A percentile compares a stretch with the other conserved stretches of the same genome.
phyloP scores from a whole-genome alignment of 2,113 vertebrate genomes.

The Otus sunia region DNA sequence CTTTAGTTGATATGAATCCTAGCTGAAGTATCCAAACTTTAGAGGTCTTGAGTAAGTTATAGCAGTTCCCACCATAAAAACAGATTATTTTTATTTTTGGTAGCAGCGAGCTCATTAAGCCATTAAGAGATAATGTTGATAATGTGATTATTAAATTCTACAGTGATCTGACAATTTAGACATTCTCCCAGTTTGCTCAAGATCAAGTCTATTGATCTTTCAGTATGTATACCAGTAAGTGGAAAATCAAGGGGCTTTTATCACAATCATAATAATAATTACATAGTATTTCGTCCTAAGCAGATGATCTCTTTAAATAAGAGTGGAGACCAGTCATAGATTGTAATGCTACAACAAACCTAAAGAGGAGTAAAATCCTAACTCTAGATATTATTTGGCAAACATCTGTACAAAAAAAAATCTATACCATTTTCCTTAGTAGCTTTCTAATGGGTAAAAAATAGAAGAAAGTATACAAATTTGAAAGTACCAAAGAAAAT shows the following conservation, averaged over 20 bases:
- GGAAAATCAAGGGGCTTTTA: background rate
- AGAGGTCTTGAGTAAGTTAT: background rate
- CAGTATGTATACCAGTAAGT: background rate
- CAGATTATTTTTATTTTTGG: background rate
- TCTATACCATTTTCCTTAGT: background rate
- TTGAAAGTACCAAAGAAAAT: background rate
- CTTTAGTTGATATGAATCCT: background rate
- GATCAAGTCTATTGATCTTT: background rate
- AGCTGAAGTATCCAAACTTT: background rate
- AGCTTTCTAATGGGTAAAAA: background rate
- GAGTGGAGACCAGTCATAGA: background rate
- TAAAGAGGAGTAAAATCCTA: background rate
- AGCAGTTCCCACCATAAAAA: background rate
- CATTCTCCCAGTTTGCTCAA: background rate
- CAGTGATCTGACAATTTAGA: background rate
- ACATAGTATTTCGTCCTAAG: background rate
- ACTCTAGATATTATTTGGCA: background rate
- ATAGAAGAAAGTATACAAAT: background rate
- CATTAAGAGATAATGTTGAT: background rate
- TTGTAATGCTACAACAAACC: background rate
- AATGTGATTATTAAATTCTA: background rate
- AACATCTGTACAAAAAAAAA: background rate
- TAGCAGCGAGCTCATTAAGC: background rate
- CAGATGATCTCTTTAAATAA: background rate
- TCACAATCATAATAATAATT: background rate